phyloP scores from a whole-genome alignment of 2,888 invertebrate species.

The Amphipoea oculea region DNA sequence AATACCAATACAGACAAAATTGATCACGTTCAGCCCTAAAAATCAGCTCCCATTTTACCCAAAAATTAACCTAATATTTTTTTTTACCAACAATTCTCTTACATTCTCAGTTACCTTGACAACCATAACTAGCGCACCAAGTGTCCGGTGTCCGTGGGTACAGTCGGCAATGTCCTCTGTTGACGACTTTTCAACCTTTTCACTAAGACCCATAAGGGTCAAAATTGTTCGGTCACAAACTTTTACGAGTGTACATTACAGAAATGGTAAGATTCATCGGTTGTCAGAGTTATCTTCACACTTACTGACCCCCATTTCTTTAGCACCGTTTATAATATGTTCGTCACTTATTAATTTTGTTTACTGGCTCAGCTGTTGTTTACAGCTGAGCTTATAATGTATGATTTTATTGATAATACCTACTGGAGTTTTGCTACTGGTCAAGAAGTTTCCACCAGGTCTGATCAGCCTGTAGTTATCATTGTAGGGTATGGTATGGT shows the following conservation, averaged over 20 bases:
- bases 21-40: slow-evolving; percentile 35
- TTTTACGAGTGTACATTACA: slow-evolving; percentile 63
- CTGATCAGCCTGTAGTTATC: neutral
- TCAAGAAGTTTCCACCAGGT: no score
- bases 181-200: slow-evolving; percentile 8
- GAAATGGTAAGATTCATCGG: slow-evolving; percentile 68
- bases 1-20: neutral
- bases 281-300: slow-evolving; percentile 69
- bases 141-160: slow-evolving; percentile 5
- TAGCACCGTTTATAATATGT: slow-evolving; percentile 37
- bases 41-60: slow-evolving; percentile 2
- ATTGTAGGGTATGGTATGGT: neutral
- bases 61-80: slow-evolving; percentile 24
- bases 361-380: slow-evolving; percentile 33
- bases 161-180: slow-evolving; percentile 40
- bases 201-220: rapidly evolving
- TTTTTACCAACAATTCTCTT: slow-evolving; percentile 16
- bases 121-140: slow-evolving; percentile 69
- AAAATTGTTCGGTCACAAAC: neutral
- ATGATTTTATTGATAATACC: slow-evolving; percentile 1
- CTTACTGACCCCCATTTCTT: slow-evolving; percentile 55
- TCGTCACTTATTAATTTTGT: slow-evolving; percentile 32
- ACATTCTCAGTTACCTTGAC: slow-evolving; percentile 46
- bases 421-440: neutral
- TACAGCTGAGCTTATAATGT: slow-evolving; percentile 2